Evolutionary conservation across 2,113 vertebrate genomes (phyloP).

Genomic region (Chlamydotis undulata): DNA sequence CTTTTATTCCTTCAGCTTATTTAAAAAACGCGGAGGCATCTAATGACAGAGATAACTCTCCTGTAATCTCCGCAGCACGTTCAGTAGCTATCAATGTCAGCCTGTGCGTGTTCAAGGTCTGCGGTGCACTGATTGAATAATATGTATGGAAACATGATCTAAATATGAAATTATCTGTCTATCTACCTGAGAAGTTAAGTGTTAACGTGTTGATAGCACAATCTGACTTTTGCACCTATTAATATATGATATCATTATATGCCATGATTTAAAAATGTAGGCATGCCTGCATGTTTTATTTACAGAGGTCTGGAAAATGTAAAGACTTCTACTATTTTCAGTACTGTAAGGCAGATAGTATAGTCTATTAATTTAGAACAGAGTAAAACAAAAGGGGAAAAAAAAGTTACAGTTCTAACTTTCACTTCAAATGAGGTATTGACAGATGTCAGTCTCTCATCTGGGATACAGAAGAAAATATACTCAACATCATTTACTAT

Average conservation of each 20-base stretch:
- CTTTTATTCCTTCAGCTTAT: not conserved
- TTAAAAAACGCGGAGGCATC: not conserved
- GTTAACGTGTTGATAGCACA: not conserved
- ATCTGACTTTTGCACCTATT: not conserved
- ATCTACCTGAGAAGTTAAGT: not conserved
- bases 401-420: not conserved
- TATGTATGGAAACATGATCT: not conserved
- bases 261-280: not conserved
- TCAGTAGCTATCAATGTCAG: not conserved
- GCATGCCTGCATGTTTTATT: not conserved
- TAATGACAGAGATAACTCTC: not conserved
- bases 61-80: not conserved
- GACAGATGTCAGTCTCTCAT: not conserved
- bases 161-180: slow-evolving; percentile 12
- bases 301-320: not conserved
- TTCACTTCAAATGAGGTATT: not conserved
- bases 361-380: not conserved
- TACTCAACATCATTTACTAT: not conserved
- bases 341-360: not conserved
- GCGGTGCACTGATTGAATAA: not conserved
- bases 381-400: not conserved
- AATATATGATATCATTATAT: not conserved
- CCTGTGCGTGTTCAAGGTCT: not conserved
- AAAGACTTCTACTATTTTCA: slow-evolving; percentile 25
- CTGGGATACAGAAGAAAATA: not conserved